Evolutionary conservation across 1,140 invertebrate species (phyloP), one percentile per base, ranked within the genome.

Genomic region (Phthorimaea operculella): DNA sequence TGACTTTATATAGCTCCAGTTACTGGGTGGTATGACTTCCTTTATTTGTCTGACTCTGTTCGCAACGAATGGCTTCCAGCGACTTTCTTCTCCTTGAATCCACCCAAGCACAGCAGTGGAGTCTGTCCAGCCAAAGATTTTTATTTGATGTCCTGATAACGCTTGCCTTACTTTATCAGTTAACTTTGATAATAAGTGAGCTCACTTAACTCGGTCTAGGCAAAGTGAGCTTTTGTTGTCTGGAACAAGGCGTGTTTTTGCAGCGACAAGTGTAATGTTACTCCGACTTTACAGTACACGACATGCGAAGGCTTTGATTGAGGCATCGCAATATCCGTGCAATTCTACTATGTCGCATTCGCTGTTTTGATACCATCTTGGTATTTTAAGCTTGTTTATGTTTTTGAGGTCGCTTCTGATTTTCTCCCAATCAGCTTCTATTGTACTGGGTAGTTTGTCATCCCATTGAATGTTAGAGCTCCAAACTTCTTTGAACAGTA

Each of bases 21-120:
- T 44, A 36, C 12, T 15, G 14, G 52, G 12, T 17, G 52, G 15
- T 21, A 58, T 58, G n/a, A 58, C 47, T 11, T 50, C 12, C 11
- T 33, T 58, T 48, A 51, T 58, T 15, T 39, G 2, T 17, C 15
- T 48, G 33, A 58, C 57, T 54, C 57, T 49, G 21, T 58, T 58
- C 12, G 52, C 36, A 11, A 58, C 57, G 33, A 58, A 58, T 42
- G 57, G 48, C 33, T 54, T 58, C 57, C 57, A 58, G 21, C 51
- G 12, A 33, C 33, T 39, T 33, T 48, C 33, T 36, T 62, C 52
- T 54, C 60, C 49, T 52, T 55, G 53, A 14, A 59, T 49, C 60
- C 60, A 62, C 11, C 57, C 60, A 45, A 62, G 52, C 6, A 57
- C 60, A 8, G 54, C 60, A 15, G 51, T 62, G 16, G 60, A 62